Evolutionary conservation across 2,888 invertebrate genomes (phyloP).

Genomic region (Drosophila meridiana): DNA sequence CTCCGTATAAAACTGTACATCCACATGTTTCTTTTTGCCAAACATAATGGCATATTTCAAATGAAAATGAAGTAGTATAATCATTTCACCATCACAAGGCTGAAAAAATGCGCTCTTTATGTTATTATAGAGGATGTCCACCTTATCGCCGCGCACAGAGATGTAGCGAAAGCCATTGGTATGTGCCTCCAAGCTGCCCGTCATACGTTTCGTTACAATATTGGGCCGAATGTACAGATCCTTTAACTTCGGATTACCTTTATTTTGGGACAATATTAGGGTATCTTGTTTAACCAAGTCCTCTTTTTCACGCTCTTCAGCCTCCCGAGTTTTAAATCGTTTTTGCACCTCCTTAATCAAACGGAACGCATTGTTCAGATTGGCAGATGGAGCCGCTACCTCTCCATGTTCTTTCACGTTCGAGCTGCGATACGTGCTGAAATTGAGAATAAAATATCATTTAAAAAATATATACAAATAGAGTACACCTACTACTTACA

Average conservation of each 20-base stretch:
- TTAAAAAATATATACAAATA: background rate
- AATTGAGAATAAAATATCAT: slow-evolving; percentile 38
- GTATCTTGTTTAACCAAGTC: slow-evolving; percentile 99
- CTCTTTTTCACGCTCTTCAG: slow-evolving; percentile 99
- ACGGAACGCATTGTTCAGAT: slow-evolving; percentile 98
- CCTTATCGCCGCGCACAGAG: slow-evolving; percentile 99
- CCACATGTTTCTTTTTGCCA: slow-evolving; percentile 99
- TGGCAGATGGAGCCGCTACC: slow-evolving; percentile 96
- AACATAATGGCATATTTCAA: slow-evolving; percentile 99
- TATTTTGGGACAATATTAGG: slow-evolving; percentile 95
- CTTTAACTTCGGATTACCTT: slow-evolving; percentile 98
- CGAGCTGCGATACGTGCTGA: slow-evolving; percentile 96
- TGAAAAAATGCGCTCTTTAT: slow-evolving; percentile 99
- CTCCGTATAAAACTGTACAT: slow-evolving; percentile 99
- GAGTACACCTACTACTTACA: slow-evolving; percentile 87
- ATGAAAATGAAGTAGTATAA: slow-evolving; percentile 99
- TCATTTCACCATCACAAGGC: slow-evolving; percentile 99
- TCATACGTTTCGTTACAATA: slow-evolving; percentile 98
- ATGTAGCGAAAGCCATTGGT: slow-evolving; percentile 98
- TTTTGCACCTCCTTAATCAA: slow-evolving; percentile 99
- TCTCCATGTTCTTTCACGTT: slow-evolving; percentile 99
- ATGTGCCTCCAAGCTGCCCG: slow-evolving; percentile 97
- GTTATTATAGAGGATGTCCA: slow-evolving; percentile 99
- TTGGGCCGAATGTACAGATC: slow-evolving; percentile 99
- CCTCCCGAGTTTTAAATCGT: slow-evolving; percentile 98